Base-by-base conservation (phyloP, 2,113 vertebrate species). In the Oryzias curvinotus region DNA sequence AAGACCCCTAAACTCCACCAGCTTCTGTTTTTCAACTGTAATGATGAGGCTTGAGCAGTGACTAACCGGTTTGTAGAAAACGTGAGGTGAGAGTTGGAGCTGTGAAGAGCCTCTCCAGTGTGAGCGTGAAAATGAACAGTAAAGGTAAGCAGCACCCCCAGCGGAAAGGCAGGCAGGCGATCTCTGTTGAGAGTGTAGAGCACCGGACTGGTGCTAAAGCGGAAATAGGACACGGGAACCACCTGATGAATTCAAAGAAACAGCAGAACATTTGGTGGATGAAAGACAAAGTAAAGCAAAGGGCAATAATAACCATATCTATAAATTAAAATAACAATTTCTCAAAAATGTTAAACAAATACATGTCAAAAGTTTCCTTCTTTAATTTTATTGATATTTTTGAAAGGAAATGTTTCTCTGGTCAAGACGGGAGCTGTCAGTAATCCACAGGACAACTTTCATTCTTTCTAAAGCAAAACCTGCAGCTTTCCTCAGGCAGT, bases 41-140 rank as follows among this genome's bases (percentile, higher is more conserved):
- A 18, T 14, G 18, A 17, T 7, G 30, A 19, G 36, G 52, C 15
- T 14, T 17, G 52, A 23, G 52, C 36, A 43, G 14, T 21, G 28
- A 94, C 95, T 36, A 25, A 98, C 97, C 97, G 95, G 92, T 96
- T 97, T 14, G 92, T 92, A 58, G 94, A 93, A 64, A 96, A 95
- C 26, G 73, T 92, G 55, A 98, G 92, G 21, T 91, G 65, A 0
- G 93, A 93, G 76, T 85, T 96, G 78, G 97, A 94, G 1, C 94
- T 91, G 52, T 99, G 95, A 26, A 99, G 93, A 52, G 72, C 44
- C 15, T 97, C 95, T 30, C 97, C 97, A 0, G 93, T 96, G 85
- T 90, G 90, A 86, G 95, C 95, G 0, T 99, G 97, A 72, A 96
- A 96, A 72, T 96, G 92, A 56, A 95, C 92, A 0, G 85, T 91